These are phyloP conservation scores for Xyrichtys novacula DNA, from an alignment of 2,797 vertebrate genomes.

Conservation along the genomic window DNA sequence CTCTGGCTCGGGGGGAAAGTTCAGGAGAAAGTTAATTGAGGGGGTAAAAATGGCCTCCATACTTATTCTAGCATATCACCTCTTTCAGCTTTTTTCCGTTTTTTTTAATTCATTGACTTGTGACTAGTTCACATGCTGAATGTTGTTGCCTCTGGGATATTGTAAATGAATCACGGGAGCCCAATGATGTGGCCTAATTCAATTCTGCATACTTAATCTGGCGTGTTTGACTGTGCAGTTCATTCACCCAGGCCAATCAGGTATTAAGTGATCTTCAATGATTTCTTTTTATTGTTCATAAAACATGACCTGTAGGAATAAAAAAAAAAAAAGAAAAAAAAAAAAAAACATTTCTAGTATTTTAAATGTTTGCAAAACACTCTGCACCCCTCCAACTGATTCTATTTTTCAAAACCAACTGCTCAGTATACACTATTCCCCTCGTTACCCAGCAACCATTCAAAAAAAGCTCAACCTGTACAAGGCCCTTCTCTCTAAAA, in stretches of 20 bases:
- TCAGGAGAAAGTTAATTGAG: constrained; percentile 5
- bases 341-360: background rate
- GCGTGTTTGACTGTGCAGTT: background rate
- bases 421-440: no score
- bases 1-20: background rate
- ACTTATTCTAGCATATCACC: constrained; percentile 2
- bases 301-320: no score
- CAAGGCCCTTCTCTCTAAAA: no score
- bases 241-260: background rate
- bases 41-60: background rate
- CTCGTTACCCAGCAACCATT: no score
- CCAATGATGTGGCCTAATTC: constrained; percentile 14
- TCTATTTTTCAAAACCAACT: no score
- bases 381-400: no score
- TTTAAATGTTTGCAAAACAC: no score
- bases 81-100: background rate
- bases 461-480: no score
- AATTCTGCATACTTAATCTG: background rate
- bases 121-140: constrained; percentile 8
- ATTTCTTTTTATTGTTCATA: background rate
- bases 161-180: constrained; percentile 2
- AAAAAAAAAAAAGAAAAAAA: background rate
- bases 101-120: background rate
- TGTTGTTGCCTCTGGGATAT: constrained; percentile 2
- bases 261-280: background rate